Evolutionary conservation across 2,888 invertebrate genomes (phyloP), one percentile per base, ranked within the genome.

Genomic region (Chelonus formosanus): DNA sequence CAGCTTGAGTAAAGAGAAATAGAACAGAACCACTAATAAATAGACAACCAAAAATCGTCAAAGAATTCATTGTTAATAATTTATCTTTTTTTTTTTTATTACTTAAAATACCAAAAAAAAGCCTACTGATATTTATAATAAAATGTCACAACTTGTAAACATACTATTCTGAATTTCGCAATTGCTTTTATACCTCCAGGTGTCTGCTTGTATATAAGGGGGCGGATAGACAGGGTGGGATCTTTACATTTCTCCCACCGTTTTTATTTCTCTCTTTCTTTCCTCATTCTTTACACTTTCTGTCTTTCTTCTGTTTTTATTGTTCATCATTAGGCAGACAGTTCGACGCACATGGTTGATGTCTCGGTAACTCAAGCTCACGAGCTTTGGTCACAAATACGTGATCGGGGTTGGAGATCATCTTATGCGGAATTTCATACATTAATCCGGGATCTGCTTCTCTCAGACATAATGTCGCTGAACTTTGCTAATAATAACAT

Each of bases 121-220:
- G 20, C 20, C 20, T 20, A 20, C 20, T 20, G 20, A 2, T 20
- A 20, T 20, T 20, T 20, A 20, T 20, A 20, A 20, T 20, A 20
- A 20, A 20, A 20, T 20, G 20, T 20, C 20, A 20, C 20, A 20
- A 53, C 57, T 63, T 44, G 55, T 20, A 20, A 20, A 20, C 20
- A 63, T 61, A 52, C 61, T 53, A 53, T 40, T 63, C 57, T 69
- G 63, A 70, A 69, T 67, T 69, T 72, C 69, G 75, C 80, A 76
- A 79, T 78, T 70, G 76, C 81, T 81, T 81, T 78, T 81, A 81
- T 81, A 81, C 76, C 76, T 71, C 66, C 56, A 62, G 65, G 70
- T 63, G 63, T 54, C 67, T 55, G 53, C 56, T 63, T 55, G 67
- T 50, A 68, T 63, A 63, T 67, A 66, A 60, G 47, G 69, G 72